phyloP scores from a whole-genome alignment of 2,888 invertebrate species.

The Xylocampa areola region DNA sequence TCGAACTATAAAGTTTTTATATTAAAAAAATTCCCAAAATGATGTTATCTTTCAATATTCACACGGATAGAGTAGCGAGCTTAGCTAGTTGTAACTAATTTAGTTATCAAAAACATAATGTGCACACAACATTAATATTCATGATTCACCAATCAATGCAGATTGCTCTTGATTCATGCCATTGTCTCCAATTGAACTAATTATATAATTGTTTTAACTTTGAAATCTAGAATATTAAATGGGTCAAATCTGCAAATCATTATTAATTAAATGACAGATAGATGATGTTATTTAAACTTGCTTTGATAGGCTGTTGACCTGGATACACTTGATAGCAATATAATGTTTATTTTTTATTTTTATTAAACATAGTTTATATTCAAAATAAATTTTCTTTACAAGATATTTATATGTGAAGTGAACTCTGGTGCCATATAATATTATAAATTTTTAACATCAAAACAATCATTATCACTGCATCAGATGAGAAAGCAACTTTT shows the following conservation, averaged over 20 bases:
- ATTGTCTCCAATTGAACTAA: constrained; percentile 81
- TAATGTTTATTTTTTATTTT: too few relatives aligned
- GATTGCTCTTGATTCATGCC: constrained; percentile 74
- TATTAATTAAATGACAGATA: constrained; percentile 8
- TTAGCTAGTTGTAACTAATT: constrained; percentile 39
- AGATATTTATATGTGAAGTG: too few relatives aligned
- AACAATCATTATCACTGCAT: too few relatives aligned
- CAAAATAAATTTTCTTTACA: too few relatives aligned
- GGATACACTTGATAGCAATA: neutral
- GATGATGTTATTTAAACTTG: constrained; percentile 1
- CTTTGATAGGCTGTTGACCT: neutral
- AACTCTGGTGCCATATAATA: too few relatives aligned
- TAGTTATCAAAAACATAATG: constrained; percentile 58
- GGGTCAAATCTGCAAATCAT: constrained; percentile 24
- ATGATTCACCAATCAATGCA: constrained; percentile 80
- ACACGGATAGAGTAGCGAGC: too few relatives aligned
- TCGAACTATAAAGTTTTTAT: too few relatives aligned
- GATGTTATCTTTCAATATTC: neutral
- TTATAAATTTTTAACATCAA: too few relatives aligned
- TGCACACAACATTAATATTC: constrained; percentile 60
- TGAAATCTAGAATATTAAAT: constrained; percentile 33
- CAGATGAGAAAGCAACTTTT: too few relatives aligned
- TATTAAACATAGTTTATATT: too few relatives aligned
- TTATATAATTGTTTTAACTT: constrained; percentile 69
- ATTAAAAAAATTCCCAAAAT: neutral